These are phyloP conservation scores for Oscheius sp. DNA, from an alignment of 1,140 invertebrate species.

Conservation along the genomic window DNA sequence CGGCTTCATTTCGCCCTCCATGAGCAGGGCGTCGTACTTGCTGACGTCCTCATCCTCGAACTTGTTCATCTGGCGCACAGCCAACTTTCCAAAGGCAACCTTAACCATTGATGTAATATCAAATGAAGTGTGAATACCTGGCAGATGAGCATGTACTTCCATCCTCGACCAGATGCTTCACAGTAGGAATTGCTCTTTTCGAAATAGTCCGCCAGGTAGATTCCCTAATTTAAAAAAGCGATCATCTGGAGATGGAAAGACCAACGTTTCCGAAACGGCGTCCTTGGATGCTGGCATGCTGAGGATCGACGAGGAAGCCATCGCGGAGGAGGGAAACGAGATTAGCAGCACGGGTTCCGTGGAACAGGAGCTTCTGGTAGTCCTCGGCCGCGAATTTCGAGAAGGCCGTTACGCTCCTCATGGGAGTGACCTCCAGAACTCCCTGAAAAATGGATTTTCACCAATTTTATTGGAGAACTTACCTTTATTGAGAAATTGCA, in stretches of 20 bases:
- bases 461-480: background rate
- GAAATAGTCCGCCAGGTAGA: slow-evolving; percentile 44
- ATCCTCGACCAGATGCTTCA: slow-evolving; percentile 10
- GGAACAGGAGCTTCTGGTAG: slow-evolving; percentile 40
- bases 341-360: slow-evolving; percentile 43
- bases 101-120: background rate
- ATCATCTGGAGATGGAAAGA: slow-evolving; percentile 13
- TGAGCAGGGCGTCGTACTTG: background rate
- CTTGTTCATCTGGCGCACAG: background rate
- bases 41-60: background rate
- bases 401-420: slow-evolving; percentile 11
- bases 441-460: background rate
- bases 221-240: slow-evolving; percentile 36
- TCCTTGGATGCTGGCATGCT: slow-evolving; percentile 27
- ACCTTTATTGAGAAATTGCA: background rate
- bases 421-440: slow-evolving; percentile 29
- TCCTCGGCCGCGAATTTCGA: slow-evolving; percentile 17
- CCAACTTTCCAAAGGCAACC: slow-evolving; percentile 2
- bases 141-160: slow-evolving; percentile 43
- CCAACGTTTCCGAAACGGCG: slow-evolving; percentile 40
- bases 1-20: background rate
- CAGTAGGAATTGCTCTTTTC: slow-evolving; percentile 43
- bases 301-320: slow-evolving; percentile 36
- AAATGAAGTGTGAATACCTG: slow-evolving; percentile 22
- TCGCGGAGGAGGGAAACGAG: slow-evolving; percentile 38